Conservation (phyloP, 2,797 vertebrate species). For the Sebastes diaconus region DNA sequence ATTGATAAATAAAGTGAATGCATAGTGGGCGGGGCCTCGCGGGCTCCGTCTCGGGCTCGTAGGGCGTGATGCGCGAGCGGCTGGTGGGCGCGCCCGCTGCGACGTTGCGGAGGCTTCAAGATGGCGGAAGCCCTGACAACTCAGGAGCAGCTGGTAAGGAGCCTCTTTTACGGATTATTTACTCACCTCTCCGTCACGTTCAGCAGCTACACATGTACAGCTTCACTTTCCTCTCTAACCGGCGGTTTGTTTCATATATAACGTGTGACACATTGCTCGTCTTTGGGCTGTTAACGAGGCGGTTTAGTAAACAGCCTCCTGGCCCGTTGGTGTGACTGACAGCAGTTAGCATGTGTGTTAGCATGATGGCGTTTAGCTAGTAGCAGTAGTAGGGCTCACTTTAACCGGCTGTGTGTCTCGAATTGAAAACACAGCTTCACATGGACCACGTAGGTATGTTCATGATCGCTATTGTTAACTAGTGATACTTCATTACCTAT, state of each 20-base stretch:
- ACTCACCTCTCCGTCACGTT: background rate
- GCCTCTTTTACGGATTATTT: constrained; percentile 48
- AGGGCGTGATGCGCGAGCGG: constrained; percentile 55
- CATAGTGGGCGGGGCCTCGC: constrained; percentile 38
- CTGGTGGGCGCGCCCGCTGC: constrained; percentile 81
- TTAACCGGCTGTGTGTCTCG: constrained; percentile 24
- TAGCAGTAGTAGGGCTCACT: background rate
- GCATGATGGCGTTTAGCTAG: constrained; percentile 64
- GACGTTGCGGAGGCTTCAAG: constrained; percentile 88
- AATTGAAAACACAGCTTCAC: background rate
- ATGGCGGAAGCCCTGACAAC: constrained; percentile 90
- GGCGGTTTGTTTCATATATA: background rate
- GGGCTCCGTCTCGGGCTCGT: constrained; percentile 6
- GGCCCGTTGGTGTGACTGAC: constrained; percentile 74
- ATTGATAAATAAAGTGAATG: background rate
- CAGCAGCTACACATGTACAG: background rate
- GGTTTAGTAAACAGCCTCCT: constrained; percentile 40
- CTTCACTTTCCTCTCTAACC: background rate
- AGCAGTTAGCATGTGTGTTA: constrained; percentile 71
- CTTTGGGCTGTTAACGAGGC: background rate
- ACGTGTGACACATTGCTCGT: background rate
- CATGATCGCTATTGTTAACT: background rate
- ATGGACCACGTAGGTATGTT: too few species aligned
- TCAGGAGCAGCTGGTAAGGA: constrained; percentile 88
- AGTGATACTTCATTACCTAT: rapidly evolving